Base-by-base conservation (phyloP, 2,113 vertebrate species). In the Sinocyclocheilus anshuiensis region DNA sequence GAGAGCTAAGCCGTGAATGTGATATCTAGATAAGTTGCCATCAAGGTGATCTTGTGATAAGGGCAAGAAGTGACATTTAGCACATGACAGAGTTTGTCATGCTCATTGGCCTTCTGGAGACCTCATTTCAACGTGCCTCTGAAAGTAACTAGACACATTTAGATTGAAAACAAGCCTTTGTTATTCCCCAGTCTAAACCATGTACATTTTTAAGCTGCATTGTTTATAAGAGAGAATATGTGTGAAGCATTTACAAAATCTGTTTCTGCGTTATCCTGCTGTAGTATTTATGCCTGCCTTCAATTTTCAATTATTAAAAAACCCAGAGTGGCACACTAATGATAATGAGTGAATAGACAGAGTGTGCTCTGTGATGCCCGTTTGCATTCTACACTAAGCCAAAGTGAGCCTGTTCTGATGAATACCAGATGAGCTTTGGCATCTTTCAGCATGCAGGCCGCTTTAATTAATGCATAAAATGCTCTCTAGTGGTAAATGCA, bases 391-490 rank as follows among this genome's bases (percentile, higher is more conserved):
- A 67, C 81, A 83, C 55, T 80, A 77, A 74, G 71, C 50, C 53
- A 61, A 79, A 84, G 61, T 76, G 33, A 55, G 74, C 15, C 61
- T n/a, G 57, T 78, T 72, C 50, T 86, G 39, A 63, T 77, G 87
- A 80, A 87, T 90, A 71, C 69, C 57, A 33, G 87, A 90, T 87
- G 72, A 88, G 86, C 59, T 71, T 77, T 69, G 59, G 71, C 71
- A 85, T 84, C 84, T 69, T 85, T 87, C 53, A 86, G 72, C 79
- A 86, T 26, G 26, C 77, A 61, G 6, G 45, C 67, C 1, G 9
- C 55, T 12, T 63, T 50, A 69, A 88, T 84, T 79, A 77, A 81
- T 86, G 63, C 87, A 81, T 85, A 77, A 79, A 87, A 87, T 77
- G 59, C 78, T 90, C 84, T 86, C 67, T 77, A 81, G 81, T 81